Evolutionary conservation across 37 sponge, comb jelly and placozoan species (phyloP).

Genomic region (Ianthella basta): DNA sequence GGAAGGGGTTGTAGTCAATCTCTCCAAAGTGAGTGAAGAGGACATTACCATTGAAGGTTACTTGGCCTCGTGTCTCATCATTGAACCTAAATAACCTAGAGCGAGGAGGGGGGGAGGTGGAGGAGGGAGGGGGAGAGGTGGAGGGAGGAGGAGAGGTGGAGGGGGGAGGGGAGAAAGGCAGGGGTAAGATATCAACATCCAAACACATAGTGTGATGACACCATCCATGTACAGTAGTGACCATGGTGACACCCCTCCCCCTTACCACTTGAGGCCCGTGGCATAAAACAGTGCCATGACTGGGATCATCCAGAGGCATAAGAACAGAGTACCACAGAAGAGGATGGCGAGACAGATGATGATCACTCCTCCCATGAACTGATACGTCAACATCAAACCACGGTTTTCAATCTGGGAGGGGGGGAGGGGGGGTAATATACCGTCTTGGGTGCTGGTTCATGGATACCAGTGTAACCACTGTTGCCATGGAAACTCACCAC

Average conservation of each 20-base stretch:
- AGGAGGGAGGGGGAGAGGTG: neutral
- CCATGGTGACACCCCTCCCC: no score
- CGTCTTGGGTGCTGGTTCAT: neutral
- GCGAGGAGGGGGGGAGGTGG: no score
- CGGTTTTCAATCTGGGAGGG: conserved; percentile 25
- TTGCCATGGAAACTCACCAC: conserved; percentile 17
- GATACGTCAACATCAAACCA: conserved; percentile 57
- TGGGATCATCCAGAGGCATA: conserved; percentile 67
- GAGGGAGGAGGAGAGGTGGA: neutral
- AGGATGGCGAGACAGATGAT: conserved; percentile 52
- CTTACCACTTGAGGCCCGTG: conserved; percentile 57
- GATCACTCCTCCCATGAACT: conserved; percentile 66
- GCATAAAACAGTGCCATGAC: conserved; percentile 48
- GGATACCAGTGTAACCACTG: no score
- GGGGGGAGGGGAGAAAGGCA: neutral
- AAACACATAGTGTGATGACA: no score
- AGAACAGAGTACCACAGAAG: conserved; percentile 51
- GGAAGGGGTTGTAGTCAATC: conserved; percentile 31
- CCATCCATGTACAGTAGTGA: no score
- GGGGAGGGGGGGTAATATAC: neutral
- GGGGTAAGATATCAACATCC: no score
- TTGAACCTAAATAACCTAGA: conserved; percentile 47
- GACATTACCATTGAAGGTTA: conserved; percentile 70
- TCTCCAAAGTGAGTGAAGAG: conserved; percentile 81
- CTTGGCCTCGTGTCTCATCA: conserved; percentile 34